A percentile compares a stretch with the other conserved stretches of the same genome.
phyloP scores from a whole-genome alignment of 37 sponge, comb jelly and placozoan species.

The Halisarca cf. caerulea region DNA sequence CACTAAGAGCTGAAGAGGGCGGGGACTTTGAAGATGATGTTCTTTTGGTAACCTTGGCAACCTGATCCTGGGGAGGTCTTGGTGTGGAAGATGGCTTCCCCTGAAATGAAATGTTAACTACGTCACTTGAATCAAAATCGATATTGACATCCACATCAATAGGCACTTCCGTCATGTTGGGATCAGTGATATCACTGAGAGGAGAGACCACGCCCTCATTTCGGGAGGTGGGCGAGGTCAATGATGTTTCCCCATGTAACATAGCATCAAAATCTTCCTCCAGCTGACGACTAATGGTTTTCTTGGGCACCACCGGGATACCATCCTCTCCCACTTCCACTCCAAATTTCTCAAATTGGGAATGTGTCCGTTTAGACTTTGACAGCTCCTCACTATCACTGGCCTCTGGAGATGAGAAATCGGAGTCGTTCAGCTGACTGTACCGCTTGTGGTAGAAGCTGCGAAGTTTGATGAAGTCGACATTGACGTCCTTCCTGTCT shows the following conservation, averaged over 20 bases:
- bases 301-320: neutral
- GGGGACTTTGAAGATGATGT: no score
- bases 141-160: constrained; percentile 6
- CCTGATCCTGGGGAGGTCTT: no score
- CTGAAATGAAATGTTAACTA: neutral
- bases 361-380: neutral
- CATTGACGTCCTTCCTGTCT: neutral
- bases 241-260: neutral
- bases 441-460: constrained; percentile 10
- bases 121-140: neutral
- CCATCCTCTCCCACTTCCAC: neutral
- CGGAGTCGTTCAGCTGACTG: constrained; percentile 1
- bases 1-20: no score
- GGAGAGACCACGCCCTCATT: neutral
- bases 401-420: constrained; percentile 19
- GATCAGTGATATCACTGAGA: neutral
- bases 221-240: neutral
- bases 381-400: neutral
- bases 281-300: neutral
- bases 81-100: no score
- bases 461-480: constrained; percentile 13
- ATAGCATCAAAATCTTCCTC: neutral
- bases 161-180: neutral
- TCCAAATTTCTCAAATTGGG: constrained; percentile 16
- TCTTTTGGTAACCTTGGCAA: no score